Evolutionary conservation across 2,888 invertebrate genomes (phyloP), one percentile per base, ranked within the genome.

Genomic region (Lithophane socia): DNA sequence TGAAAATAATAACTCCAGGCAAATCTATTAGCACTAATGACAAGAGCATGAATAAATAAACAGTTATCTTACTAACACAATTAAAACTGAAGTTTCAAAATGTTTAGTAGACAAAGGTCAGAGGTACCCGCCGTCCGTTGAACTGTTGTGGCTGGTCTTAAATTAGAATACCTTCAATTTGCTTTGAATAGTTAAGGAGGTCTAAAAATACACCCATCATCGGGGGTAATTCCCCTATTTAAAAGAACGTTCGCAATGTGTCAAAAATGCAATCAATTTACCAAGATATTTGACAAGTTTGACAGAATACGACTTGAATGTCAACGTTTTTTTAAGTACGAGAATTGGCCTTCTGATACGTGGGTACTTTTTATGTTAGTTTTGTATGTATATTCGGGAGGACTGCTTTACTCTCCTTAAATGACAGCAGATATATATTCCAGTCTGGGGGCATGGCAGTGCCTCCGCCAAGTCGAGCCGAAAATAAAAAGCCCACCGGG

Each of bases 21-120:
- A 70, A 66, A 63, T 61, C 42, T 73, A 66, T 44, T 63, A 63
- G 63, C 37, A 29, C 54, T 77, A 74, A 83, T 61, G 42, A 68
- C 49, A 54, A 70, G 44, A 64, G 13, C 29, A 60, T 77, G 71
- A 77, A 80, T 83, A 72, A 76, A 64, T 77, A 61, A 83, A 44
- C 10, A 61, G 63, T 75, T 68, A 58, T 49, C 54, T 68, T 47
- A 76, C 42, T 68, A 69, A 77, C 3, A 52, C 68, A 72, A 80
- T 76, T 73, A 80, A 71, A 42, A 21, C n/a, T 54, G 12, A 63
- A 77, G 52, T 42, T 84, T 24, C 12, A 29, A 69, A 77, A 65
- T 65, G 10, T 60, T 18, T 2, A 71, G 21, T 47, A 61, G 29
- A 56, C 56, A 49, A 79, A 73, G 75, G 75, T 70, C 61, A 66